Conservation (phyloP, 2,113 vertebrate genomes). For the Ovibos moschatus region DNA sequence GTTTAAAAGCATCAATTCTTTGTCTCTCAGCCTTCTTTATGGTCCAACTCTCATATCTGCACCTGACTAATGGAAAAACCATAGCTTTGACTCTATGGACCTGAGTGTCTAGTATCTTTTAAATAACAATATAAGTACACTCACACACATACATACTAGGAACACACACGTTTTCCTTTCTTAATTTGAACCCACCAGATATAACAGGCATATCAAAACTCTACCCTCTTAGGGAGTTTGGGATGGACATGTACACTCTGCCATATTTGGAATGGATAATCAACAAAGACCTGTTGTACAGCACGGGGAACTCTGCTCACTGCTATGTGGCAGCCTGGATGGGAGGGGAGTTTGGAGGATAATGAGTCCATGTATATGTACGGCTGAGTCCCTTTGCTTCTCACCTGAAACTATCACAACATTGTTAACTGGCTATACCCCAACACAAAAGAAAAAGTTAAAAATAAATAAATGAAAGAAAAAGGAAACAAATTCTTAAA, state of each 20-base stretch:
- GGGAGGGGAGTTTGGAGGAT: background rate
- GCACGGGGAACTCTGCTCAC: background rate
- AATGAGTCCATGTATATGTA: background rate
- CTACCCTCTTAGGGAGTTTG: background rate
- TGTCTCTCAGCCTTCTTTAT: background rate
- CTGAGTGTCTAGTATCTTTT: background rate
- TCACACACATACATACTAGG: background rate
- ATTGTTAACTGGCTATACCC: background rate
- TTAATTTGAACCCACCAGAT: background rate
- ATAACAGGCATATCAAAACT: background rate
- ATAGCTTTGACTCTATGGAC: background rate
- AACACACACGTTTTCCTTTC: background rate
- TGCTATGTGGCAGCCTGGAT: background rate
- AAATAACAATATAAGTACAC: background rate
- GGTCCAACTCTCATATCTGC: background rate
- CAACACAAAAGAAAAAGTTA: background rate
- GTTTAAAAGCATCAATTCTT: background rate
- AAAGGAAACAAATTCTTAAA: constrained; percentile 3
- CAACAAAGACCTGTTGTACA: background rate
- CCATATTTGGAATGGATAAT: background rate
- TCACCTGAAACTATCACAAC: background rate
- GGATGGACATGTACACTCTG: background rate
- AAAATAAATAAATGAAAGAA: background rate
- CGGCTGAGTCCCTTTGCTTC: background rate
- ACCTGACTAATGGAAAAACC: background rate